These are phyloP conservation scores for Daboia siamensis DNA, from an alignment of 2,113 vertebrate genomes.

Conservation along the genomic window DNA sequence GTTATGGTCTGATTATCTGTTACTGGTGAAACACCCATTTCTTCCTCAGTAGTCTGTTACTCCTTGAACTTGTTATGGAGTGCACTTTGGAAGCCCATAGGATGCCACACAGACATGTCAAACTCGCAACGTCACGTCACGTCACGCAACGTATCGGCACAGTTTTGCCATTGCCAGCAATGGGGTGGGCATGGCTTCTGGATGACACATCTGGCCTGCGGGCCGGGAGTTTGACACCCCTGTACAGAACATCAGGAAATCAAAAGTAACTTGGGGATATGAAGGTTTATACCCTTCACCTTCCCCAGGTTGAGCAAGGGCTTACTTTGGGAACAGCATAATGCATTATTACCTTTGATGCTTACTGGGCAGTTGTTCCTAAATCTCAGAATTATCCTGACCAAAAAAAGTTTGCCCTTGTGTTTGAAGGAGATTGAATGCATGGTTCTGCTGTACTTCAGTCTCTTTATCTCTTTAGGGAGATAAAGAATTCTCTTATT, in stretches of 20 bases:
- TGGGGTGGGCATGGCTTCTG: too few species aligned
- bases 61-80: too few species aligned
- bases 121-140: too few species aligned
- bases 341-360: not conserved
- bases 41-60: too few species aligned
- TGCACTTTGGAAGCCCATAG: too few species aligned
- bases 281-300: not conserved
- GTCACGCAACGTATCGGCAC: too few species aligned
- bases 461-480: not conserved
- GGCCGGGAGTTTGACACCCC: too few species aligned
- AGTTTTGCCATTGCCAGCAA: too few species aligned
- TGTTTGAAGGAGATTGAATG: not conserved
- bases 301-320: not conserved
- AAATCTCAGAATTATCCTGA: not conserved
- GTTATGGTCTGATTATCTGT: too few species aligned
- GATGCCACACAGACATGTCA: too few species aligned
- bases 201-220: too few species aligned
- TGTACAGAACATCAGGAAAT: not conserved
- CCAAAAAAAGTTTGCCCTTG: not conserved
- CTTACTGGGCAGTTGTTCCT: not conserved
- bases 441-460: not conserved
- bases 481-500: not conserved
- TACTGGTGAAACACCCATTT: too few species aligned
- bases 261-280: not conserved
- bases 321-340: not conserved